Evolutionary conservation across 2,888 invertebrate genomes (phyloP).

Genomic region (Limenitis camilla): DNA sequence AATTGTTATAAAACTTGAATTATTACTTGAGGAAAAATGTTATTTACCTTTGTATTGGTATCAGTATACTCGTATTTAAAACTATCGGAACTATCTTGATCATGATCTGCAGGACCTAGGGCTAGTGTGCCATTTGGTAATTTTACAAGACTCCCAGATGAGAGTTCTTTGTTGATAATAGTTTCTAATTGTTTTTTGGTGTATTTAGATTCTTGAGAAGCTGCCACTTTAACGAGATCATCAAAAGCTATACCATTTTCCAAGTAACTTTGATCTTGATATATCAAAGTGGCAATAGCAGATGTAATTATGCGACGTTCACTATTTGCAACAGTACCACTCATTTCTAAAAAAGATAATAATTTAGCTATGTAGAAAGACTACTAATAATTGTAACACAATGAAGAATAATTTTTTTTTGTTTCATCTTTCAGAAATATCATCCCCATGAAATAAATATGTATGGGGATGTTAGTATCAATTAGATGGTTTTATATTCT

Average conservation of each 20-base stretch:
- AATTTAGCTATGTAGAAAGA: too few species aligned
- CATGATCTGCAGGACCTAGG: slow-evolving; percentile 76
- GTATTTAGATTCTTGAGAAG: slow-evolving; percentile 78
- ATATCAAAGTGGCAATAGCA: slow-evolving; percentile 81
- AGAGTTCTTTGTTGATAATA: slow-evolving; percentile 81
- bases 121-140: slow-evolving; percentile 81
- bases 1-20: too few species aligned
- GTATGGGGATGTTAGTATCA: too few species aligned
- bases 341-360: slow-evolving; percentile 54
- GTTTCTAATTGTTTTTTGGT: slow-evolving; percentile 77
- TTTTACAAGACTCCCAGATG: slow-evolving; percentile 79
- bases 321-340: slow-evolving; percentile 51
- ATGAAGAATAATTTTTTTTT: neutral
- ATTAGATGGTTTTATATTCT: too few species aligned
- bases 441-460: slow-evolving; percentile 1
- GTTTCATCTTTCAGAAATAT: neutral
- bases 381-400: too few species aligned
- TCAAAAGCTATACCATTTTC: slow-evolving; percentile 82
- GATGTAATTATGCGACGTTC: slow-evolving; percentile 77
- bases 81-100: slow-evolving; percentile 72
- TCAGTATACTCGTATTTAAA: slow-evolving; percentile 66
- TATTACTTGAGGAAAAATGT: too few species aligned
- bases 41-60: slow-evolving; percentile 56
- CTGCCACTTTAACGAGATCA: slow-evolving; percentile 78
- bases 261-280: slow-evolving; percentile 81